Evolutionary conservation across 2,113 vertebrate species (phyloP).

Genomic region (Zosterops japonicus): DNA sequence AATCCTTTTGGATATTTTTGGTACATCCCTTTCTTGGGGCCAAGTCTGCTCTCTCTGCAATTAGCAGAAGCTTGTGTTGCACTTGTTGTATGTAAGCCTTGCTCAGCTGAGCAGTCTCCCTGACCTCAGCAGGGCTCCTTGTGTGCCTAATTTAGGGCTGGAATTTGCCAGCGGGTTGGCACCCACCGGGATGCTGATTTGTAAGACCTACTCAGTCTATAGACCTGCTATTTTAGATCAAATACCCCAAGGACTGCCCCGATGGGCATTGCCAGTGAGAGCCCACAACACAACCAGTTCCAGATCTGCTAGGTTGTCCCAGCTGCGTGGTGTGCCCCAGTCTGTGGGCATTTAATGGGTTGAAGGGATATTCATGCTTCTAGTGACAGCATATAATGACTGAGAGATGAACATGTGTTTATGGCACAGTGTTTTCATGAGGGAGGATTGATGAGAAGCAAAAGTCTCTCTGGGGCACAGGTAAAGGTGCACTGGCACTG

Average conservation of each 20-base stretch:
- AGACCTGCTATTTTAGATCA: background rate
- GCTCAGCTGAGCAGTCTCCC: background rate
- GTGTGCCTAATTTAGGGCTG: background rate
- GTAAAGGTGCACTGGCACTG: background rate
- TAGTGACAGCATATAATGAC: background rate
- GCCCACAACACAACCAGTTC: background rate
- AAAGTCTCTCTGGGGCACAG: background rate
- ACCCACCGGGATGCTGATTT: background rate
- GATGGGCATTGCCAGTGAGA: fast-evolving
- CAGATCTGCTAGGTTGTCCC: background rate
- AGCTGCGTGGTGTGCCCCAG: fast-evolving
- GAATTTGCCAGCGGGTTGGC: background rate
- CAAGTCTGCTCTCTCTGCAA: background rate
- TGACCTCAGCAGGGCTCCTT: background rate
- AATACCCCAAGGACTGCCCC: background rate
- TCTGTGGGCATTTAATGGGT: fast-evolving
- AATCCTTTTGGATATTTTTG: background rate
- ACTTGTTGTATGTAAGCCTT: background rate
- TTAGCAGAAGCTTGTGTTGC: background rate
- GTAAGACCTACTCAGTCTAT: background rate
- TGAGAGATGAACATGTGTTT: background rate
- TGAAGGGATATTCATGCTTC: background rate
- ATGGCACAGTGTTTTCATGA: fast-evolving
- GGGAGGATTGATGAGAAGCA: background rate
- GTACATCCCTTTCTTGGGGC: background rate